These are phyloP conservation scores for Hycleus phaleratus DNA, from an alignment of 1,140 invertebrate genomes.

Conservation along the genomic window DNA sequence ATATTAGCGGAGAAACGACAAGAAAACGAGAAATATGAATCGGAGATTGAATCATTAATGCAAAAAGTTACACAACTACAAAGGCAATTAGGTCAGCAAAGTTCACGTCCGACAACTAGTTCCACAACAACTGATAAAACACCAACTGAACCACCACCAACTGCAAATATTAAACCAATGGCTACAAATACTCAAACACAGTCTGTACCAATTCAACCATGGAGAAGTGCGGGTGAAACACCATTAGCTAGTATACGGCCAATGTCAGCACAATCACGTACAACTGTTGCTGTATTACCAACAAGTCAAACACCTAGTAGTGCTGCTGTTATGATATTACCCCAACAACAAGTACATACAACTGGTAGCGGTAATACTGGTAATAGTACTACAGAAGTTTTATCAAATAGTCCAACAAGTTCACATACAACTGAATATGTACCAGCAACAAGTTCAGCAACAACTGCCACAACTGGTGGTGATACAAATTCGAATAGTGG, in stretches of 20 bases:
- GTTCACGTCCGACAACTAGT: slow-evolving; percentile 58
- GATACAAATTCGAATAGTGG: slow-evolving; percentile 36
- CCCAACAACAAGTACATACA: slow-evolving; percentile 53
- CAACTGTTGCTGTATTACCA: slow-evolving; percentile 66
- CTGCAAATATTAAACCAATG: slow-evolving; percentile 92
- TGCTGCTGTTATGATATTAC: slow-evolving; percentile 48
- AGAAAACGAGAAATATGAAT: slow-evolving; percentile 52
- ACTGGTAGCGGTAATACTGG: slow-evolving; percentile 38
- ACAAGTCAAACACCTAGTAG: slow-evolving; percentile 46
- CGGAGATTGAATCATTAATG: slow-evolving; percentile 65
- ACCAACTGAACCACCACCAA: slow-evolving; percentile 70
- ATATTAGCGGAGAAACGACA: slow-evolving; percentile 53
- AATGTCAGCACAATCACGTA: slow-evolving; percentile 68
- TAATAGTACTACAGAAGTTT: slow-evolving; percentile 46
- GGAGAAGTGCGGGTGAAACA: slow-evolving; percentile 60
- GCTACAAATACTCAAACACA: slow-evolving; percentile 48
- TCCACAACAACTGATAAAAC: slow-evolving; percentile 58
- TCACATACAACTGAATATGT: slow-evolving; percentile 58
- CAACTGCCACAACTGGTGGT: too few relatives aligned
- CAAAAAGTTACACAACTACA: slow-evolving; percentile 69
- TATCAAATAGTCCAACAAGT: slow-evolving; percentile 51
- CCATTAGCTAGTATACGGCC: slow-evolving; percentile 87
- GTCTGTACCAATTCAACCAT: slow-evolving; percentile 49
- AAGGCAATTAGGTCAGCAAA: slow-evolving; percentile 66
- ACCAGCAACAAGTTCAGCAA: slow-evolving; percentile 58